Conservation (phyloP, 2,797 vertebrate species). For the Aldrovandia affinis region DNA sequence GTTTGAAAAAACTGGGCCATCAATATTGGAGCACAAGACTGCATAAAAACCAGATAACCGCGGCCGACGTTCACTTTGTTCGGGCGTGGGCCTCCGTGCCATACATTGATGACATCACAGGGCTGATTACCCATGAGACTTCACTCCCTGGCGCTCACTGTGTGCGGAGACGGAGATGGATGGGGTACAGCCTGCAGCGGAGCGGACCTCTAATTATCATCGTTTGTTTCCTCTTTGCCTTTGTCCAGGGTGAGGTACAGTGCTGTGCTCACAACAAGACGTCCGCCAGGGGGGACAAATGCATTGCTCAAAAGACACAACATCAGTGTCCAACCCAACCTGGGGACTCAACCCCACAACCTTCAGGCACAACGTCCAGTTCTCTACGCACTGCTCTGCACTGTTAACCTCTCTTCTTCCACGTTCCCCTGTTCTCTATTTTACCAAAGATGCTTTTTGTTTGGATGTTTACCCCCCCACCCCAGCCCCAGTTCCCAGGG, state of each 20-base stretch:
- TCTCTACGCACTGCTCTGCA: background rate
- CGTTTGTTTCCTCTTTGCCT: background rate
- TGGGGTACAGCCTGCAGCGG: background rate
- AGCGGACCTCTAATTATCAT: background rate
- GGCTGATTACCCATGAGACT: background rate
- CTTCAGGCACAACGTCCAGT: background rate
- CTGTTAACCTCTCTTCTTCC: background rate
- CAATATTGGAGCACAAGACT: background rate
- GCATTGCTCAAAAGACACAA: background rate
- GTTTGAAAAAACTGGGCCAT: background rate
- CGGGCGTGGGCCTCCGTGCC: too few species aligned
- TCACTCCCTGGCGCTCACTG: background rate
- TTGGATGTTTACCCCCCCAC: slow-evolving; percentile 20
- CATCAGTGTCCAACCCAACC: background rate
- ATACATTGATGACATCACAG: background rate
- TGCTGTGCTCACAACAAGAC: background rate
- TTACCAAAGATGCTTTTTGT: too few species aligned
- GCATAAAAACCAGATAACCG: too few species aligned
- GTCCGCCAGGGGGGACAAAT: background rate
- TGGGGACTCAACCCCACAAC: background rate
- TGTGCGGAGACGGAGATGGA: background rate
- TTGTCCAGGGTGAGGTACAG: too few species aligned
- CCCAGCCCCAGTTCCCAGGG: background rate
- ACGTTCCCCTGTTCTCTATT: background rate
- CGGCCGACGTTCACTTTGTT: too few species aligned